Evolutionary conservation across 2,113 vertebrate genomes (phyloP).

Genomic region (Rhinoderma darwinii): DNA sequence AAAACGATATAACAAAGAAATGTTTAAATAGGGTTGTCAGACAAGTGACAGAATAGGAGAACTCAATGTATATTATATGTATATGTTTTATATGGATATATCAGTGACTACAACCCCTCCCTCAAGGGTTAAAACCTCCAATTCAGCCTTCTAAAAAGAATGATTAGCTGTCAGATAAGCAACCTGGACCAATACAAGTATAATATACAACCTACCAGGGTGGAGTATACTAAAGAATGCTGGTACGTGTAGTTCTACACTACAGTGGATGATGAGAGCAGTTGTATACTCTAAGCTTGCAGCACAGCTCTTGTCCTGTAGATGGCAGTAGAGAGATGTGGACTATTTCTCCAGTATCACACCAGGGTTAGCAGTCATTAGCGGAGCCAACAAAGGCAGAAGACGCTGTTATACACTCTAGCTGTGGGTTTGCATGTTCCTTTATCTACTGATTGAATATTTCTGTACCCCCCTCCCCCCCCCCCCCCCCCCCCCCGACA

Average conservation of each 20-base stretch:
- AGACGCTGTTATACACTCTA: neutral
- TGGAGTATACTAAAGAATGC: neutral
- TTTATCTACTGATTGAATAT: neutral
- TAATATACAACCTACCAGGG: neutral
- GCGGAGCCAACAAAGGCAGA: neutral
- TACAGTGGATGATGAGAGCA: neutral
- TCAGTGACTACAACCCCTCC: too few species aligned
- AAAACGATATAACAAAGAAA: too few species aligned
- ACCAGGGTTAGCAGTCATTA: neutral
- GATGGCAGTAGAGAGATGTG: neutral
- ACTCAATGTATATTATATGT: too few species aligned
- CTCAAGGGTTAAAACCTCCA: too few species aligned
- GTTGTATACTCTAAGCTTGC: neutral
- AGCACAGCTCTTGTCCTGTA: neutral
- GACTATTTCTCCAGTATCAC: neutral
- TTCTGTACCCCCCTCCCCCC: neutral
- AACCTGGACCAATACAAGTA: neutral
- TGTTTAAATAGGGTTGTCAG: too few species aligned
- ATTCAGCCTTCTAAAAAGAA: too few species aligned
- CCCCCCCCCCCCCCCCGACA: too few species aligned
- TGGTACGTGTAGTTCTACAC: neutral
- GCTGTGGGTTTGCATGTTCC: too few species aligned
- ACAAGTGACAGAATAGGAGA: too few species aligned
- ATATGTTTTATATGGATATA: too few species aligned
- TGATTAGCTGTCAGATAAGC: neutral